Conservation (phyloP, 2,113 vertebrate genomes). For the Xerus inauris region DNA sequence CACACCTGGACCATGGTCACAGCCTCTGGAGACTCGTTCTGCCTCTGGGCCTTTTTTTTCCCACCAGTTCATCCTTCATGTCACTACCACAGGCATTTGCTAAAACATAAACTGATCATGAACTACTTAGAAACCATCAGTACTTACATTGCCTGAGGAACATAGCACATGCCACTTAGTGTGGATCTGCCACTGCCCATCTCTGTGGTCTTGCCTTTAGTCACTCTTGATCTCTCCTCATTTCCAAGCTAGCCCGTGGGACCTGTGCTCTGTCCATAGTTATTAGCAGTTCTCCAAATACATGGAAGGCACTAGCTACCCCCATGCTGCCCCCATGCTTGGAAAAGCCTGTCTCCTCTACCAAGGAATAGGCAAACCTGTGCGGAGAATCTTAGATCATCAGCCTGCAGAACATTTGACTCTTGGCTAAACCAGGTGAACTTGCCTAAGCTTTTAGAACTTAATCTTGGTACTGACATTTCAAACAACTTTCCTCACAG, state of each 20-base stretch:
- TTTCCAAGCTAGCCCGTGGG: fast-evolving
- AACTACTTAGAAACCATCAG: too few relatives aligned
- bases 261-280: not conserved
- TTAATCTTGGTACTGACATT: not conserved
- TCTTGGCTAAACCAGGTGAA: not conserved
- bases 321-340: fast-evolving
- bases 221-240: not conserved
- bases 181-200: fast-evolving
- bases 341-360: not conserved
- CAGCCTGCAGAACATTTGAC: too few relatives aligned
- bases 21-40: not conserved
- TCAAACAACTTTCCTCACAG: not conserved
- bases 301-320: fast-evolving
- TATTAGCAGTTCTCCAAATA: not conserved
- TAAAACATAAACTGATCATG: not conserved
- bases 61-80: not conserved
- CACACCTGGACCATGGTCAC: not conserved
- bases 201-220: fast-evolving
- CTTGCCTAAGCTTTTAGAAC: not conserved
- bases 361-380: fast-evolving
- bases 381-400: not conserved
- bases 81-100: not conserved
- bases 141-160: not conserved
- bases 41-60: not conserved
- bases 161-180: not conserved